These are phyloP conservation scores for Brachypalpus laphriformis DNA, from an alignment of 2,888 invertebrate species.

Conservation along the genomic window DNA sequence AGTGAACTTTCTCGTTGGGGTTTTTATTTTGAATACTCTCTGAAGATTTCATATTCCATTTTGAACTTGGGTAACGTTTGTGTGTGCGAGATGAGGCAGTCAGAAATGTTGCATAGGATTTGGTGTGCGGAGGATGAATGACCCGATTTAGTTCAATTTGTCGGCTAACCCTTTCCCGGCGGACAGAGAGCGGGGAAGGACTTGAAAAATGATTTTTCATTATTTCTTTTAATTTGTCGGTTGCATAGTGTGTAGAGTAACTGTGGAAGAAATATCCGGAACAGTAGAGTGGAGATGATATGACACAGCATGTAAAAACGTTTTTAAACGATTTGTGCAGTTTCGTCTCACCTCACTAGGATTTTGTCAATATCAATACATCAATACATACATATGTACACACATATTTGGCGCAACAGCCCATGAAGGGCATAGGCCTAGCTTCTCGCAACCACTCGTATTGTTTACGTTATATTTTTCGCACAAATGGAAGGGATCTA, in stretches of 20 bases:
- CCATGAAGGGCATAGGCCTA: too few species aligned
- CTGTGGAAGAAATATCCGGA: too few species aligned
- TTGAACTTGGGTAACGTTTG: slow-evolving; percentile 48
- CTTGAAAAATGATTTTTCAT: neutral
- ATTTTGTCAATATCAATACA: too few species aligned
- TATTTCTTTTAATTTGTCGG: slow-evolving; percentile 20
- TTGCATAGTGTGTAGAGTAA: neutral
- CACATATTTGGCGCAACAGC: too few species aligned
- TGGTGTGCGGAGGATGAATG: slow-evolving; percentile 13
- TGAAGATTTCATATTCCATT: slow-evolving; percentile 58
- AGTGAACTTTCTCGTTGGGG: slow-evolving; percentile 63
- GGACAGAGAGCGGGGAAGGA: neutral
- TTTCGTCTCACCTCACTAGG: too few species aligned
- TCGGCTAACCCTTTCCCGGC: slow-evolving; percentile 30
- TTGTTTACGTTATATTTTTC: too few species aligned
- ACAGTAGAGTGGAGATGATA: too few species aligned
- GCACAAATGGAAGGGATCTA: too few species aligned
- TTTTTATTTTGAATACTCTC: slow-evolving; percentile 27
- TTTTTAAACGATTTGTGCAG: too few species aligned
- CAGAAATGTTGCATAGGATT: slow-evolving; percentile 38
- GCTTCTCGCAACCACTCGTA: too few species aligned
- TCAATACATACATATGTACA: too few species aligned
- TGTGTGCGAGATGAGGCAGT: slow-evolving; percentile 40
- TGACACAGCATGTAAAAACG: too few species aligned
- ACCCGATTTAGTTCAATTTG: slow-evolving; percentile 49